Conservation (phyloP, 2,797 vertebrate genomes). For the Muscicapa striata region DNA sequence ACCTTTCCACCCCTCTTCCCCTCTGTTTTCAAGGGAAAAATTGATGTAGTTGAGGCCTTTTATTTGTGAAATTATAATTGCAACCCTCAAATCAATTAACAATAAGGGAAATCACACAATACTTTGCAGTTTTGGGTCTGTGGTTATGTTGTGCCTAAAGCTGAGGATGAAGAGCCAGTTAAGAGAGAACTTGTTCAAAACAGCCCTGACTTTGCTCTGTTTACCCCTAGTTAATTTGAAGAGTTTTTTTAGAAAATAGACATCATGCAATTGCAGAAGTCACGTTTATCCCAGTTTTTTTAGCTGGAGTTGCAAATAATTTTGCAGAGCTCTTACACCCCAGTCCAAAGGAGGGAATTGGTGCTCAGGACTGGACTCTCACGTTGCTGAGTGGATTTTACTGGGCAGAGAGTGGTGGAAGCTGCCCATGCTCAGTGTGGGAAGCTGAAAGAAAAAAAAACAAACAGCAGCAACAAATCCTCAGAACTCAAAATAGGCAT, state of each 20-base stretch:
- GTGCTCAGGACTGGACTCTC: neutral
- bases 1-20: neutral
- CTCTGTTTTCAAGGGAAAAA: neutral
- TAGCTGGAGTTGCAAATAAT: neutral
- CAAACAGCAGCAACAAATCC: neutral
- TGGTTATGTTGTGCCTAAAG: neutral
- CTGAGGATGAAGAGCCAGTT: neutral
- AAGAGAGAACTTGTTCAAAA: neutral
- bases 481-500: rapidly evolving
- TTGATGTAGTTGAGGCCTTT: neutral
- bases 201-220: neutral
- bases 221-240: neutral
- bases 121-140: neutral
- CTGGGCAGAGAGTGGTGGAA: neutral
- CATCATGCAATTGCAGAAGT: neutral
- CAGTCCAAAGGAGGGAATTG: neutral
- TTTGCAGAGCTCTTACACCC: neutral
- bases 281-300: rapidly evolving
- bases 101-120: neutral
- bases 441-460: neutral
- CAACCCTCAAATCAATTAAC: neutral
- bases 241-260: neutral
- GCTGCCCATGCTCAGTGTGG: neutral
- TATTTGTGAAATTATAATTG: neutral
- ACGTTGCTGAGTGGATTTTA: neutral